Percentiles rank a stretch among this genome's conserved stretches.
phyloP scores from a whole-genome alignment of 2,113 vertebrate genomes.

The Sclerurus mexicanus region DNA sequence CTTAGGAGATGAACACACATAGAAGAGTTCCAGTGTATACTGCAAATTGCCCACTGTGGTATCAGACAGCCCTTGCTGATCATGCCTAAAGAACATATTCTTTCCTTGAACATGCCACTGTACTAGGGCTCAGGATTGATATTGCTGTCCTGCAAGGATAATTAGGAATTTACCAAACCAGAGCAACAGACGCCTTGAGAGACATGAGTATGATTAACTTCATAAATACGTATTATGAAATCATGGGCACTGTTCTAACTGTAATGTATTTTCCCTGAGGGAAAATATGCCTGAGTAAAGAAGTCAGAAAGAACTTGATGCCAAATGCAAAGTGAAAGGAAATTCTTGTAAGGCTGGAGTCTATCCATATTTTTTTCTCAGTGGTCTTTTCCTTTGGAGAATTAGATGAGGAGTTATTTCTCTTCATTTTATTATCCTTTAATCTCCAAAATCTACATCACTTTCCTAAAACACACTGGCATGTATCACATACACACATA shows the following conservation, averaged over 20 bases:
- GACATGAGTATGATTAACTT: neutral
- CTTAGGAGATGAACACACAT: neutral
- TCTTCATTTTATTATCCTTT: neutral
- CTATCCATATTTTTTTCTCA: neutral
- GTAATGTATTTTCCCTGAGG: constrained; percentile 12
- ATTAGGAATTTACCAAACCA: constrained; percentile 13
- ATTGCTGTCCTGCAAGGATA: neutral
- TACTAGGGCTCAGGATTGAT: neutral
- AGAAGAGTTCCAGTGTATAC: neutral
- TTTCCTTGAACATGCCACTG: neutral
- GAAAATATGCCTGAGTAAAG: neutral
- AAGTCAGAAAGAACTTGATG: neutral
- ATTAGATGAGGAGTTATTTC: neutral
- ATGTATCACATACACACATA: neutral
- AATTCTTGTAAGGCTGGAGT: neutral
- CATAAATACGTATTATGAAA: constrained; percentile 2
- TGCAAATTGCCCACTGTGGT: neutral
- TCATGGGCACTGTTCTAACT: neutral
- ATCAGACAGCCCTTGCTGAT: neutral
- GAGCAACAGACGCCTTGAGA: neutral
- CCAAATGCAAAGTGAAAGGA: neutral
- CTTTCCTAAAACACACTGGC: neutral
- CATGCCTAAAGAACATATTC: neutral
- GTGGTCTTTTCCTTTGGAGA: neutral
- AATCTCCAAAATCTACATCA: neutral